phyloP scores from a whole-genome alignment of 2,797 vertebrate species.

The Sternotherus odoratus region DNA sequence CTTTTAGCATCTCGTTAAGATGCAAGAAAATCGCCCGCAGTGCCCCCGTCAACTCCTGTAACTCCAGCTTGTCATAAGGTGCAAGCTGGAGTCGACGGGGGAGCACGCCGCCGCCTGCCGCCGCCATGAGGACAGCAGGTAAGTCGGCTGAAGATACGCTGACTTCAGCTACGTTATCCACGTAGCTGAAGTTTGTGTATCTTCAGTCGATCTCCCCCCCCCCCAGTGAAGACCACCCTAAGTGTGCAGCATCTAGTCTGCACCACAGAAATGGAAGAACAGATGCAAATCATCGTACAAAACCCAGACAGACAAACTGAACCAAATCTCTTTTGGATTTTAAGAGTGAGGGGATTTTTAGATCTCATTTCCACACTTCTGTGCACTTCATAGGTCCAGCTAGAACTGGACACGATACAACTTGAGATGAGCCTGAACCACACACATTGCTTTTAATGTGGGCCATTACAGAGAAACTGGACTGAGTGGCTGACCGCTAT shows the following conservation, averaged over 20 bases:
- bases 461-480: background rate
- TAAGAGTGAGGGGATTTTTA: background rate
- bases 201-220: too few species aligned
- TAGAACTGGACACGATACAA: slow-evolving; percentile 7
- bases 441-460: background rate
- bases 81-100: too few species aligned
- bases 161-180: too few species aligned
- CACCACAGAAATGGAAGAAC: background rate
- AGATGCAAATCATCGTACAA: background rate
- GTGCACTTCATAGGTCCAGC: background rate
- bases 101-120: too few species aligned
- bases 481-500: background rate
- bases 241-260: background rate
- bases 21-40: too few species aligned
- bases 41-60: too few species aligned
- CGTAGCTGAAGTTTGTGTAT: too few species aligned
- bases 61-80: too few species aligned
- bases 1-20: too few species aligned
- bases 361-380: background rate
- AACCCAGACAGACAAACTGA: background rate
- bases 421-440: background rate
- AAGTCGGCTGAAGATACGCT: too few species aligned
- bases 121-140: too few species aligned
- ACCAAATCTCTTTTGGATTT: background rate
- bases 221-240: too few species aligned